phyloP scores from a whole-genome alignment of 1,140 invertebrate species.

The Coenobita brevimanus region DNA sequence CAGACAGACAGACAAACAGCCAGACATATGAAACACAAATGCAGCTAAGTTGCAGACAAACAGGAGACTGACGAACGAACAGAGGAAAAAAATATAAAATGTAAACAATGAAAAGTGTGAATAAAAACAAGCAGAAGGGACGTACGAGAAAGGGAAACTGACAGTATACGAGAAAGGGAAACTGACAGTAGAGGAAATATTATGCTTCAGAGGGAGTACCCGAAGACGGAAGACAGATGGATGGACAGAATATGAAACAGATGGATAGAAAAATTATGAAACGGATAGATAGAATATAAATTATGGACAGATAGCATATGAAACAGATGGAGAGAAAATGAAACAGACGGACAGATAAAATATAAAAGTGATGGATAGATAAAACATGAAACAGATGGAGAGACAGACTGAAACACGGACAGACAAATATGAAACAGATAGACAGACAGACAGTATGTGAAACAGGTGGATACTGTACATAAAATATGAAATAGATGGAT shows the following conservation, averaged over 20 bases:
- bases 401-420: constrained; percentile 25
- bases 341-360: not conserved
- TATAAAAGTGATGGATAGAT: not conserved
- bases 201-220: not conserved
- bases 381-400: constrained; percentile 12
- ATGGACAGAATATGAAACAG: no score
- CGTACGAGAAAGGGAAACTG: not conserved
- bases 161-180: not conserved
- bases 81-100: not conserved
- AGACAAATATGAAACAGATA: not conserved
- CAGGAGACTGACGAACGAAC: not conserved
- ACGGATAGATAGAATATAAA: not conserved
- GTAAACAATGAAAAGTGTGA: not conserved
- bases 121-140: not conserved
- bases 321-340: not conserved
- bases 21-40: no score
- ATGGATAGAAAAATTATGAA: not conserved
- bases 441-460: not conserved
- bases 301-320: not conserved
- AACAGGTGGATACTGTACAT: not conserved
- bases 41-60: not conserved
- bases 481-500: not conserved
- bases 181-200: not conserved
- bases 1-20: not conserved
- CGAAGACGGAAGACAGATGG: not conserved